Conservation (phyloP, 2,888 invertebrate species). For the Thalpophila matura region DNA sequence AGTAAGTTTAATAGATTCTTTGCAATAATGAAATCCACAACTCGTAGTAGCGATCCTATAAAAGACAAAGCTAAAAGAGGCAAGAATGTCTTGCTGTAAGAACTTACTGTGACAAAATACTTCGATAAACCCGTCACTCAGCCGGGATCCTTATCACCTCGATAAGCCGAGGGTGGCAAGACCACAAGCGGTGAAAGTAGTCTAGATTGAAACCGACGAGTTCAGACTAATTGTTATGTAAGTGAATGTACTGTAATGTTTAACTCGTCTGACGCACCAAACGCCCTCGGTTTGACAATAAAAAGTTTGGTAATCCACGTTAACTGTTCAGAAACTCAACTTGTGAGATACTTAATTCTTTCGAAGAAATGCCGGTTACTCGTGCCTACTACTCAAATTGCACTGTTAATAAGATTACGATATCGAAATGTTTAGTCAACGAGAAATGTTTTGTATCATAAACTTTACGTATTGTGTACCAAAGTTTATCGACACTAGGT, state of each 20-base stretch:
- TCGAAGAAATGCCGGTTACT: neutral
- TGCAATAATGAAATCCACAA: no score
- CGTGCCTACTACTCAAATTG: neutral
- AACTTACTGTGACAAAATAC: neutral
- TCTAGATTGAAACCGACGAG: conserved; percentile 56
- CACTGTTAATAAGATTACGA: no score
- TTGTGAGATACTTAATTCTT: neutral
- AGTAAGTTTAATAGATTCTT: no score
- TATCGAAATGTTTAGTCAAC: neutral
- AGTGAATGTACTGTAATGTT: conserved; percentile 60
- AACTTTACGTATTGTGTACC: neutral
- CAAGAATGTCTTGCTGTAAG: no score
- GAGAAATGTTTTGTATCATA: neutral
- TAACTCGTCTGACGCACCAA: conserved; percentile 45
- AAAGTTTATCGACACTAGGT: neutral
- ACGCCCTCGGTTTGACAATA: conserved; percentile 58
- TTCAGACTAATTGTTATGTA: conserved; percentile 63
- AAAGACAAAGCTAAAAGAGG: no score
- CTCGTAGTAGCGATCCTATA: no score
- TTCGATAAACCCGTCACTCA: conserved; percentile 17
- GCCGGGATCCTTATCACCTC: conserved; percentile 35
- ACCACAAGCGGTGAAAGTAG: conserved; percentile 61
- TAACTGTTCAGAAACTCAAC: conserved; percentile 24
- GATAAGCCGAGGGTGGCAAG: conserved; percentile 37
- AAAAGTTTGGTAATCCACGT: conserved; percentile 46